Percentiles rank a stretch among this genome's conserved stretches.
These are phyloP conservation scores for Rhinatrema bivittatum DNA, from an alignment of 2,797 vertebrate species.

Conservation along the genomic window DNA sequence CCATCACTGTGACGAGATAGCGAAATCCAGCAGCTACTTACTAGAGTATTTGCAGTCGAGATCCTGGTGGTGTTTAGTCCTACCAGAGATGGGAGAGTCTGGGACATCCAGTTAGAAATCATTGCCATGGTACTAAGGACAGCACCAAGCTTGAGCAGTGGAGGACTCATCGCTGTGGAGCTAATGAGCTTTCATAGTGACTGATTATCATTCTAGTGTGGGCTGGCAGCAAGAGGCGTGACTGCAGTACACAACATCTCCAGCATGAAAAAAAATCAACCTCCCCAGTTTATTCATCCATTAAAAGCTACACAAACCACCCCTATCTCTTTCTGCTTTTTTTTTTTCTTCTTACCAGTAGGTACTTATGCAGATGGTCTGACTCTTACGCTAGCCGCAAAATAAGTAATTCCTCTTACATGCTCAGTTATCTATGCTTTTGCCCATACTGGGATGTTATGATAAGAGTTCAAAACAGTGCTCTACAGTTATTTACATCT, in stretches of 20 bases:
- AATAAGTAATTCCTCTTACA: conserved; percentile 3
- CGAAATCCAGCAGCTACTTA: conserved; percentile 52
- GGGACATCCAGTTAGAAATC: conserved; percentile 73
- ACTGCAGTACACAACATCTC: conserved; percentile 45
- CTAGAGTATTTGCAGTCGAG: conserved; percentile 50
- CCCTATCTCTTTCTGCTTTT: conserved; percentile 8
- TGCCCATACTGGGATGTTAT: background rate
- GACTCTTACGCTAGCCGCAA: conserved; percentile 9
- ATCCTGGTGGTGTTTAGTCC: conserved; percentile 59
- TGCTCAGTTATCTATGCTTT: conserved; percentile 5
- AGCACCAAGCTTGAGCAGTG: conserved; percentile 66
- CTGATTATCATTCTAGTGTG: conserved; percentile 43
- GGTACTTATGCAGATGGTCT: background rate
- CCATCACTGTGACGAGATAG: conserved; percentile 17
- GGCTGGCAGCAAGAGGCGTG: conserved; percentile 50
- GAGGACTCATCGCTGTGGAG: conserved; percentile 59
- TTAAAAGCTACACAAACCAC: conserved; percentile 16
- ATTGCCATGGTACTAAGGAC: conserved; percentile 64
- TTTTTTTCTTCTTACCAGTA: background rate
- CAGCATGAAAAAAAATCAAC: conserved; percentile 39
- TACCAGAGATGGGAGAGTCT: conserved; percentile 62
- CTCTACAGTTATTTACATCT: conserved; percentile 15
- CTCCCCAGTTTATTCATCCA: conserved; percentile 23
- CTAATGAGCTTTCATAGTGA: conserved; percentile 63
- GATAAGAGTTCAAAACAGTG: conserved; percentile 6